Percentiles rank a stretch among this genome's conserved stretches.
Evolutionary conservation across 2,888 invertebrate genomes (phyloP).

Genomic region (Drosophila mercatorum): DNA sequence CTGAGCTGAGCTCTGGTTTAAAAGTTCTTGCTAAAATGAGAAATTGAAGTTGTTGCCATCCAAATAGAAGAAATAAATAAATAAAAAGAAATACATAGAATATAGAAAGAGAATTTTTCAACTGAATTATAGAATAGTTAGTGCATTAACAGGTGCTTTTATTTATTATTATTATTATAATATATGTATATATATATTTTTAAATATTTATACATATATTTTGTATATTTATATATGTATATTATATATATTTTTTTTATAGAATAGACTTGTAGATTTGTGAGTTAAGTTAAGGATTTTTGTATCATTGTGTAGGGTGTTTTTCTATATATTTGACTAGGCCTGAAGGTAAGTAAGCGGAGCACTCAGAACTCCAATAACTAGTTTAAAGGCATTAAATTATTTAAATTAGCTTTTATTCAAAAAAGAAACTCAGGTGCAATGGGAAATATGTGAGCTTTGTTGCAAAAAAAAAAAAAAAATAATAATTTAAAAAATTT

Average conservation of each 20-base stretch:
- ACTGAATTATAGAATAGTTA: not conserved
- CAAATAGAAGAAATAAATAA: not conserved
- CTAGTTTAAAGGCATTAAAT: not conserved
- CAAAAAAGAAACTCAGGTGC: no score
- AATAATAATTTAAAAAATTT: no score
- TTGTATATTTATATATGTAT: no score
- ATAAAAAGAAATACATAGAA: not conserved
- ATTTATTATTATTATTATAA: not conserved
- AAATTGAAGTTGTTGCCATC: not conserved
- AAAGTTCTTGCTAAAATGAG: not conserved
- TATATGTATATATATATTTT: no score
- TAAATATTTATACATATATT: no score
- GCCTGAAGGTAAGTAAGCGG: not conserved
- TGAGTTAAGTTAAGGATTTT: not conserved
- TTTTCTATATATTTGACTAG: not conserved
- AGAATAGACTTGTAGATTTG: not conserved
- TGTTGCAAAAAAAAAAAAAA: no score
- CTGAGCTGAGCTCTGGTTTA: not conserved
- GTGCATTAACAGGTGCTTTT: slow-evolving; percentile 1
- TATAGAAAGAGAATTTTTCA: not conserved
- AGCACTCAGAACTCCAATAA: not conserved
- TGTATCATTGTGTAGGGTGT: not conserved
- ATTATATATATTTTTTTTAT: not conserved
- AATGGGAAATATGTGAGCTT: no score
- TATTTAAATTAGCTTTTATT: no score